phyloP scores from a whole-genome alignment of 2,797 vertebrate species.

The Paratrypauchen microcephalus region DNA sequence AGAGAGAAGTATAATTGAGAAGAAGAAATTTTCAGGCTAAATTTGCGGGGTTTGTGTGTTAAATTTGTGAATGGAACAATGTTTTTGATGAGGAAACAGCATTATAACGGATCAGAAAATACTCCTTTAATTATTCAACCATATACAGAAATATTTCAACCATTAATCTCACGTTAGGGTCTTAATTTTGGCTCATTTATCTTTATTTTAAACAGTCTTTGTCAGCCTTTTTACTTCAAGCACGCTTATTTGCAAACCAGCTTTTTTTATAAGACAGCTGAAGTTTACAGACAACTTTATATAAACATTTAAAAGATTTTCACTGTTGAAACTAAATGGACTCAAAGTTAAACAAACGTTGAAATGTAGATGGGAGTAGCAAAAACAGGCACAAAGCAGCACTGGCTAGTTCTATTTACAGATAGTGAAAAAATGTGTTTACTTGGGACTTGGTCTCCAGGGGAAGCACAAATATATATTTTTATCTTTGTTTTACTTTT shows the following conservation, averaged over 20 bases:
- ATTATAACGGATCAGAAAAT: too few species aligned
- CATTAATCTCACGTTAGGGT: too few species aligned
- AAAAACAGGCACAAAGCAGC: not conserved
- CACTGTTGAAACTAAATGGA: not conserved
- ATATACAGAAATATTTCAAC: too few species aligned
- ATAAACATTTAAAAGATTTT: not conserved
- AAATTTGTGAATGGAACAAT: too few species aligned
- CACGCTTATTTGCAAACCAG: not conserved
- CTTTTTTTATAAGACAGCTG: not conserved
- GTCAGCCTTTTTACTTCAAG: not conserved
- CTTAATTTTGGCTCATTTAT: too few species aligned
- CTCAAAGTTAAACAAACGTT: not conserved
- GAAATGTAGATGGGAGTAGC: not conserved
- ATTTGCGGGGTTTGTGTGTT: too few species aligned
- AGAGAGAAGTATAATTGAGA: too few species aligned
- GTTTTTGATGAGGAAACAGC: too few species aligned
- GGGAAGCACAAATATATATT: not conserved
- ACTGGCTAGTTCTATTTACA: not conserved
- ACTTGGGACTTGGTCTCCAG: not conserved
- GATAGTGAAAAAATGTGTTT: not conserved
- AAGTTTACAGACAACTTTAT: not conserved
- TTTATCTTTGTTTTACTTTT: not conserved
- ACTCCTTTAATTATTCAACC: too few species aligned
- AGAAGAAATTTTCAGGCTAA: too few species aligned
- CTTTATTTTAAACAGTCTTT: too few species aligned